Evolutionary conservation across 2,888 invertebrate genomes (phyloP).

Genomic region (Drosophila barbarae): DNA sequence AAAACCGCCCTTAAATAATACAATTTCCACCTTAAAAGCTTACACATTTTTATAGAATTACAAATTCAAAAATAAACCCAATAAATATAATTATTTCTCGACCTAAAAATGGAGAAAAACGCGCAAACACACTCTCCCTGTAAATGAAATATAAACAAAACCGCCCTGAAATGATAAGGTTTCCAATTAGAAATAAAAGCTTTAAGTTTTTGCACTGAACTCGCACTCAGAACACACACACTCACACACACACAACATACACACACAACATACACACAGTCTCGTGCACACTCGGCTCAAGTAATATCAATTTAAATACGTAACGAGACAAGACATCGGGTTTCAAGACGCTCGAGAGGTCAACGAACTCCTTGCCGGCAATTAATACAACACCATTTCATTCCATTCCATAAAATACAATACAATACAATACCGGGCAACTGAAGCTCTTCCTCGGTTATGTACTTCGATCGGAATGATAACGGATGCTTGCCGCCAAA

Average conservation of each 20-base stretch:
- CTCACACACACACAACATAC: no score
- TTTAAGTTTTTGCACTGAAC: constrained; percentile 17
- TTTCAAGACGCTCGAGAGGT: constrained; percentile 56
- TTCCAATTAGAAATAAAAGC: constrained; percentile 19
- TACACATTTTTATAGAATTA: not conserved
- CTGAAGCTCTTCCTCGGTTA: constrained; percentile 29
- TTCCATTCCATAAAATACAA: constrained; percentile 22
- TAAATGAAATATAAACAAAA: constrained; percentile 11
- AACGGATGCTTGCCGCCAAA: constrained; percentile 23
- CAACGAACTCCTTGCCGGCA: constrained; percentile 53
- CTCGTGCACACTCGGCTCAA: constrained; percentile 5
- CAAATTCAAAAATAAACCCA: not conserved
- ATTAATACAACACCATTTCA: constrained; percentile 30
- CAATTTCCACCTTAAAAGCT: not conserved
- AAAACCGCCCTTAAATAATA: not conserved
- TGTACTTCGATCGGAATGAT: constrained; percentile 41
- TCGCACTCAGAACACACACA: constrained; percentile 6
- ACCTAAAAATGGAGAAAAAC: constrained; percentile 1
- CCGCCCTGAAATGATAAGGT: constrained; percentile 13
- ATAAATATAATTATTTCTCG: not conserved
- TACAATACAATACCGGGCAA: constrained; percentile 6
- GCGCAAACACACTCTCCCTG: not conserved
- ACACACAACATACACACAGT: constrained; percentile 1
- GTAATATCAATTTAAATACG: constrained; percentile 44
- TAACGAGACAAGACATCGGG: constrained; percentile 53